Base-by-base conservation (phyloP, 2,797 vertebrate species). In the Argya squamiceps region DNA sequence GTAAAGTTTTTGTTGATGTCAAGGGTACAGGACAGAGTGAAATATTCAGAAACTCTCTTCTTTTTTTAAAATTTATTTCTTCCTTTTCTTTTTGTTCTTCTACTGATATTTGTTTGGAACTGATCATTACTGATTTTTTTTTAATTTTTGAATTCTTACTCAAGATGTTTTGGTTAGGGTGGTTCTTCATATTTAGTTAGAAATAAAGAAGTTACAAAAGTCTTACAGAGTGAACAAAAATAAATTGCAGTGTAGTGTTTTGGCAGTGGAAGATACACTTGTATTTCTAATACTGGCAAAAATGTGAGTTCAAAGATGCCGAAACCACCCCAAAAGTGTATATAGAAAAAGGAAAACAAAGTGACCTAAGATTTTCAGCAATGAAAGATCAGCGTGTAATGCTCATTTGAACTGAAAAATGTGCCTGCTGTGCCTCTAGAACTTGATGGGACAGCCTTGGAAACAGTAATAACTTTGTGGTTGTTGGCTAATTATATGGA, bases 401-500 rank as follows among this genome's bases (percentile, higher is more conserved):
- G 23, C 56, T 75, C 9, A 34, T 91, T 93, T 80, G 43, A 67
- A 90, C 30, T 50, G 44, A 68, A 91, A 83, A 49, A 60, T 55
- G 7, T 84, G 15, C 30, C 34, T 49, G 10, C 43, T 71, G 3
- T 58, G 23, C 30, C 39, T 84, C 24, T 34, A 50, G 24, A 91
- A 47, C 52, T 56, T 39, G 44, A 49, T 83, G 39, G 26, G 37
- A 41, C 17, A 70, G 86, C 21, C 62, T 7, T 85, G 41, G 70
- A 87, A 74, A 78, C 49, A 44, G 26, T 63, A 68, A 69, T 44
- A 52, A 73, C 84, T 96, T 93, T 90, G 67, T 94, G 73, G 76
- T 75, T 92, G 30, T 80, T 91, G 39, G 63, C 34, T 89, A 71
- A 96, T 96, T 92, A 79, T 68, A 88, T 22, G 24, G 49, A 81